Evolutionary conservation across 64 coral and sea anemone genomes (phyloP), one percentile per base, ranked within the genome.

Genomic region (Stichodactyla helianthus): DNA sequence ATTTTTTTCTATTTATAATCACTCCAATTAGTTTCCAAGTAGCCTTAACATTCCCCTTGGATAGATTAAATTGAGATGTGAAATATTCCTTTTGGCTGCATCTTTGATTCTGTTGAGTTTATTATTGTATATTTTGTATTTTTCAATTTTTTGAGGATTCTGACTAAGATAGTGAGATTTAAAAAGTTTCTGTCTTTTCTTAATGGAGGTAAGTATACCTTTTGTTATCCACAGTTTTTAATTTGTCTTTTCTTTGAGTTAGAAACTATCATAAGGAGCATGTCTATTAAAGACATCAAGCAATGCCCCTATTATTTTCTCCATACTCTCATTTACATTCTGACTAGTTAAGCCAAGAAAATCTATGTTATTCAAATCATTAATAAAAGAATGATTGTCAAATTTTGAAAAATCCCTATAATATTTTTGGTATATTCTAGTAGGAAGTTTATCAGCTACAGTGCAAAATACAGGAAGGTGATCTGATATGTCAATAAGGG

Each of bases 391-490:
- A 17, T 89, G 15, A 54, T 67, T 93, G 4, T 71, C 51, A 67
- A 89, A 89, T 8, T 68, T 54, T 10, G 62, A 82, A 64, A 59
- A 93, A 26, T 93, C 91, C 54, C 80, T 57, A 27, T 78, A 88
- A n/a, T 60, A 76, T 22, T 83, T 77, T 88, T 53, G 52, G 20
- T 88, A 7, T 0, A 80, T 58, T n/a, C 22, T 51, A 23, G n/a
- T 20, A 13, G 63, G 22, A 8, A 88, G 9, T 9, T 16, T 70
- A 6, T 65, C 53, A 14, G 84, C 13, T 17, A 92, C 12, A 26
- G 82, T 79, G 22, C 86, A 89, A 51, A 93, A 93, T 13, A 51
- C 53, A 26, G 87, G 91, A 2, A 93, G 44, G 71, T 93, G 80
- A 62, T 93, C 91, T 59, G 86, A 77, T 17, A 93, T 88, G 19